phyloP scores from a whole-genome alignment of 1,140 invertebrate species.

The Samia ricini region DNA sequence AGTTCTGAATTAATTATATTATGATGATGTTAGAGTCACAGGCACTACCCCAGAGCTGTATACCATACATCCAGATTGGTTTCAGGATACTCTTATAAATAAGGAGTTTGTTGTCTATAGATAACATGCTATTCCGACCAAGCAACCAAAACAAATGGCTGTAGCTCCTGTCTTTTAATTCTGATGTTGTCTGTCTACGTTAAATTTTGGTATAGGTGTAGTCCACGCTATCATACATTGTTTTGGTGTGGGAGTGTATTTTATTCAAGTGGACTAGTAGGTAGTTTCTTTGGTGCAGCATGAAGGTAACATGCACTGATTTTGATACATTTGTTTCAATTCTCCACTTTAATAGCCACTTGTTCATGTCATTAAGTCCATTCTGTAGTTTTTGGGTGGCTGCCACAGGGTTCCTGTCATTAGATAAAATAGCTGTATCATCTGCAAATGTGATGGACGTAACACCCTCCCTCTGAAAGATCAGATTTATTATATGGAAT shows the following conservation, averaged over 20 bases:
- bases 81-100: constrained; percentile 13
- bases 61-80: background rate
- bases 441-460: constrained; percentile 15
- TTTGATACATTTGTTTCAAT: constrained; percentile 21
- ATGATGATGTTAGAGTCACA: background rate
- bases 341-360: constrained; percentile 23
- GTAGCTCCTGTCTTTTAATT: constrained; percentile 28
- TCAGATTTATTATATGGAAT: no score
- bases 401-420: constrained; percentile 6
- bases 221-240: constrained; percentile 20
- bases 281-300: constrained; percentile 14
- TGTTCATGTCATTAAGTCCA: constrained; percentile 12
- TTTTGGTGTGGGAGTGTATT: constrained; percentile 11
- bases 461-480: no score
- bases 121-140: no score
- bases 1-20: no score
- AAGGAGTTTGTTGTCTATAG: constrained; percentile 17
- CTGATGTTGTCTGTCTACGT: constrained; percentile 19
- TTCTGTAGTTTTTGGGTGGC: constrained; percentile 20
- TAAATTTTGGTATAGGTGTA: constrained; percentile 14
- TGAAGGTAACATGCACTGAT: constrained; percentile 26
- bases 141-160: constrained; percentile 28
- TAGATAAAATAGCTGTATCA: no score
- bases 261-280: constrained; percentile 10
- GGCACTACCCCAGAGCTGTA: background rate